Conservation (phyloP, 1,140 invertebrate genomes). For the Meloidogyne exigua region DNA sequence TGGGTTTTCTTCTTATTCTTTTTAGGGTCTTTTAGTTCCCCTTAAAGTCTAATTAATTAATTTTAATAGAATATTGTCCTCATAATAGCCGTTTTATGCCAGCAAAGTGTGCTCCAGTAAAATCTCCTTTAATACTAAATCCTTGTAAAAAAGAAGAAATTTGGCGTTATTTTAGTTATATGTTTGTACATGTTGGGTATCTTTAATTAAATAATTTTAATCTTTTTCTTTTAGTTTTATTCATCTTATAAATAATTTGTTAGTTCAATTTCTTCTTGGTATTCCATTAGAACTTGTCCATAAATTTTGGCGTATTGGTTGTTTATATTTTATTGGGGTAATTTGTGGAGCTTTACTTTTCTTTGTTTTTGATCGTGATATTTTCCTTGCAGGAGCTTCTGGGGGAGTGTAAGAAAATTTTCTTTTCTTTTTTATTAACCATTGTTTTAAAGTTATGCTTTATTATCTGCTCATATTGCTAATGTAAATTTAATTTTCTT, state of each 20-base stretch:
- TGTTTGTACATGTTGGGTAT: slow-evolving; percentile 28
- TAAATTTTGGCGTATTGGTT: slow-evolving; percentile 65
- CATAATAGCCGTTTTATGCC: slow-evolving; percentile 23
- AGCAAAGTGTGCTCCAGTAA: slow-evolving; percentile 36
- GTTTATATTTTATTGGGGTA: slow-evolving; percentile 50
- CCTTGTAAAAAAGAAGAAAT: slow-evolving; percentile 73
- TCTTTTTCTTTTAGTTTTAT: slow-evolving; percentile 28
- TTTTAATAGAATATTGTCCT: slow-evolving; percentile 24
- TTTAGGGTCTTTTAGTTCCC: no score
- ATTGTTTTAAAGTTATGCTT: slow-evolving; percentile 71
- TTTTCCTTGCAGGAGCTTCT: slow-evolving; percentile 86
- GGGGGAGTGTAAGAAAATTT: slow-evolving; percentile 76
- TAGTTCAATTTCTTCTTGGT: slow-evolving; percentile 86
- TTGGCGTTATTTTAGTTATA: slow-evolving; percentile 90
- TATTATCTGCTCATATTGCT: slow-evolving; percentile 90
- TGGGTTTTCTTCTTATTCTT: not conserved
- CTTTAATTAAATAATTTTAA: not conserved
- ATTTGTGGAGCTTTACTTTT: slow-evolving; percentile 46
- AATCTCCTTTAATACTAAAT: slow-evolving; percentile 57
- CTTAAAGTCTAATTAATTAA: no score
- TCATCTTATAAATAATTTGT: slow-evolving; percentile 84
- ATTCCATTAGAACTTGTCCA: slow-evolving; percentile 92
- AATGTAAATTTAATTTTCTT: slow-evolving; percentile 71
- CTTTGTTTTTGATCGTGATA: slow-evolving; percentile 74
- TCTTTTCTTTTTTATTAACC: not conserved